Percentiles rank a stretch among this genome's conserved stretches.
phyloP scores from a whole-genome alignment of 1,140 invertebrate genomes.

The Dendroctonus valens region DNA sequence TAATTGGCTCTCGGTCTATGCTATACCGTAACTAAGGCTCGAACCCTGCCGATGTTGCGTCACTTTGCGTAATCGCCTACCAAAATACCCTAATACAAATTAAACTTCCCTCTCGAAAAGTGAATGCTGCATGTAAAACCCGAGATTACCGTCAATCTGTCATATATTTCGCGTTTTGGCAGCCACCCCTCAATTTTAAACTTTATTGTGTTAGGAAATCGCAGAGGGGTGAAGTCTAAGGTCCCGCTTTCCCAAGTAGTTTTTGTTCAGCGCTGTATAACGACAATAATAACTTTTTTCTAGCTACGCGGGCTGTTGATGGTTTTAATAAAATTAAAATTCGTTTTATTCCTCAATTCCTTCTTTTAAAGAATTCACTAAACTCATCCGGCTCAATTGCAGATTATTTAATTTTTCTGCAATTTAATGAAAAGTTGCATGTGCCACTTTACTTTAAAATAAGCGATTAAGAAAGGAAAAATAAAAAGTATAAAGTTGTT shows the following conservation, averaged over 20 bases:
- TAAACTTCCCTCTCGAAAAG: conserved; percentile 22
- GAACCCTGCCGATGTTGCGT: conserved; percentile 4
- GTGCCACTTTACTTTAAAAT: too few species aligned
- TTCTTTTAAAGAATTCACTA: too few species aligned
- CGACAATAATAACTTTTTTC: too few species aligned
- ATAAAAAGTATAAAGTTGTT: too few species aligned
- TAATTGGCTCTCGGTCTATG: conserved; percentile 1
- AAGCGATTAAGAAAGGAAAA: too few species aligned
- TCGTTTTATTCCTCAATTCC: too few species aligned
- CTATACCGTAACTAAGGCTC: neutral
- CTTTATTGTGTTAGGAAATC: conserved; percentile 29
- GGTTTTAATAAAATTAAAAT: too few species aligned
- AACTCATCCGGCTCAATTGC: too few species aligned
- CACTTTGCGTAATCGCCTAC: conserved; percentile 16
- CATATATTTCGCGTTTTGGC: conserved; percentile 30
- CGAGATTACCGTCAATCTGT: conserved; percentile 35
- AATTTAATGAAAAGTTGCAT: too few species aligned
- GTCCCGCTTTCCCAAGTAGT: conserved; percentile 4
- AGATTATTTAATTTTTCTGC: too few species aligned
- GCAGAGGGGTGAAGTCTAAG: conserved; percentile 12
- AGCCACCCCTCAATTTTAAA: conserved; percentile 33
- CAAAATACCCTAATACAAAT: conserved; percentile 24
- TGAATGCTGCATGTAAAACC: conserved; percentile 31
- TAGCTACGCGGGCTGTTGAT: too few species aligned
- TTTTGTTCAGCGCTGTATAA: conserved; percentile 1